Base-by-base conservation (phyloP, 1,140 invertebrate genomes). In the Saccostrea cuccullata region DNA sequence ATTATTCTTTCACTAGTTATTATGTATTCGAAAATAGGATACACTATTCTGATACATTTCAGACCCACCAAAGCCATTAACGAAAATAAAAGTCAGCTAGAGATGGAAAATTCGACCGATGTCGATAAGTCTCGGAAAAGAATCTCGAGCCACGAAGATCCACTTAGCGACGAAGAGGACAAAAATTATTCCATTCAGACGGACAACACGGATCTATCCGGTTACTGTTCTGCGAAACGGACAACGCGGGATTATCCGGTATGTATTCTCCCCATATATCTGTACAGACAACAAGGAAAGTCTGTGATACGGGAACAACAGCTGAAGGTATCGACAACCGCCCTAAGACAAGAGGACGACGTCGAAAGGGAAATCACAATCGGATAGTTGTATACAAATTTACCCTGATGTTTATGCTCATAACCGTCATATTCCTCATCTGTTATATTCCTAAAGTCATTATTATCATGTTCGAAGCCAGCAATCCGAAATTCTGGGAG, bases 391-490 rank as follows among this genome's bases (percentile, higher is more conserved):
- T 84, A n/a, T 47, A 55, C n/a, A 84, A 84, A 55, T 20, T 84
- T 55, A 47, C 82, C 23, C 55, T 84, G 5, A 55, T 84, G 17
- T 87, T 84, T 84, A 87, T 87, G 82, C 36, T 87, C 9, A 87
- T 87, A 67, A 87, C 86, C 47, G 83, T 84, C 8, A 60, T 87
- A 0, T 87, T 87, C 26, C n/a, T 91, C 30, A 86, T 90, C 55
- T 91, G 90, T 86, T 91, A 88, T 82, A 77, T 91, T 36, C 86
- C 89, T 20, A 91, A 89, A 64, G 55, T 91, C 5, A 70, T 90
- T 0, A 86, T 91, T 17, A 47, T 91, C 70, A 9, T 89, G 0
- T 87, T 88, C 26, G 73, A 86, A 30, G 88, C 82, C n/a, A 86
- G n/a, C 12, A 87, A 87, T 30, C 55, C 87, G 2, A 77, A 20